phyloP scores from a whole-genome alignment of 1,140 invertebrate species.

The Trichomalopsis sarcophagae region DNA sequence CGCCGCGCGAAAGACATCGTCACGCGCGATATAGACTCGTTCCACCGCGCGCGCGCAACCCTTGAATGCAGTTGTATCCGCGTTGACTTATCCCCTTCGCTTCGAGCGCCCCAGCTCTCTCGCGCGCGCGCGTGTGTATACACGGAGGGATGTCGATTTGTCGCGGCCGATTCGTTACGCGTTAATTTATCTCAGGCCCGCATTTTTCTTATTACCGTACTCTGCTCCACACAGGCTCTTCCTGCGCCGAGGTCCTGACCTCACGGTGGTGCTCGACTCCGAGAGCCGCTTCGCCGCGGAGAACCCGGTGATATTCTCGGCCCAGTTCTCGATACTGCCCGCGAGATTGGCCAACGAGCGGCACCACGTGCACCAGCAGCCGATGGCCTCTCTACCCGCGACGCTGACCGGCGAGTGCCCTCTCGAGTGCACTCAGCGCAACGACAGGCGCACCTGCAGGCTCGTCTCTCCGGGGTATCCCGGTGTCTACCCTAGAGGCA shows the following conservation, averaged over 20 bases:
- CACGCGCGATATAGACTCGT: constrained; percentile 11
- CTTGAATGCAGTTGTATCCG: constrained; percentile 13
- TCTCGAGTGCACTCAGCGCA: constrained; percentile 63
- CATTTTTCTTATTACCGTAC: no score
- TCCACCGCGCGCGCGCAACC: constrained; percentile 7
- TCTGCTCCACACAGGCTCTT: constrained; percentile 57
- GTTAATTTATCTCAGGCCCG: not conserved
- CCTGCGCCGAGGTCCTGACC: constrained; percentile 62
- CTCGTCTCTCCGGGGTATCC: constrained; percentile 65
- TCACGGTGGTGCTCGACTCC: constrained; percentile 64
- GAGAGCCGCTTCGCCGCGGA: constrained; percentile 64
- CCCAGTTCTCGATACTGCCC: constrained; percentile 65
- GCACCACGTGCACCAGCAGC: constrained; percentile 53
- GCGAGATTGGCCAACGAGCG: constrained; percentile 59
- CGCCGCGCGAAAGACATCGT: not conserved
- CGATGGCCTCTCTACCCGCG: constrained; percentile 37
- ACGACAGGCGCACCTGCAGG: constrained; percentile 62
- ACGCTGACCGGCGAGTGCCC: constrained; percentile 58
- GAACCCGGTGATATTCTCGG: constrained; percentile 69
- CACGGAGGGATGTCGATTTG: constrained; percentile 21
- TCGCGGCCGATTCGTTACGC: constrained; percentile 30
- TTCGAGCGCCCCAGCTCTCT: no score
- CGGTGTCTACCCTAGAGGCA: constrained; percentile 65
- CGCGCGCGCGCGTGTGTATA: no score
- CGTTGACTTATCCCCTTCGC: not conserved